These are phyloP conservation scores for Streptopelia turtur DNA, from an alignment of 2,797 vertebrate genomes.

Conservation along the genomic window DNA sequence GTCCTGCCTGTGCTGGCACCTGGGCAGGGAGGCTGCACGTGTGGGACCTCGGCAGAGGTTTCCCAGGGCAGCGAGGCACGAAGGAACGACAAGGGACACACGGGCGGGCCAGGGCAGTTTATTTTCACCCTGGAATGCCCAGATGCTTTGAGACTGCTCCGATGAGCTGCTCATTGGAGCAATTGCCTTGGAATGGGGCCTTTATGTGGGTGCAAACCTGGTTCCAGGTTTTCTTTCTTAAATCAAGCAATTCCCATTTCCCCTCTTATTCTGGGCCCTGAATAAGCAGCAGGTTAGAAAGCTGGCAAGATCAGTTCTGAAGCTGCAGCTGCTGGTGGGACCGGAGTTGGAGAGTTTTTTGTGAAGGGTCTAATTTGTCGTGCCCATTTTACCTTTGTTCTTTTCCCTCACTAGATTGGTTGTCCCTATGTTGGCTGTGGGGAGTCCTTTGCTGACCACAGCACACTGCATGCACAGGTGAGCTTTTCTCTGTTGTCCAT, in stretches of 20 bases:
- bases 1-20: not conserved
- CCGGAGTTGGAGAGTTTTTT: not conserved
- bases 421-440: conserved; percentile 96
- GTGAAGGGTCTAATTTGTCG: not conserved
- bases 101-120: not conserved
- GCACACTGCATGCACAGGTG: conserved; percentile 97
- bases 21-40: not conserved
- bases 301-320: not conserved
- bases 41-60: not conserved
- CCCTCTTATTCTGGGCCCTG: not conserved
- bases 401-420: conserved; percentile 79
- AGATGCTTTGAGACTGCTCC: not conserved
- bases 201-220: not conserved
- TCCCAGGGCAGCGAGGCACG: not conserved
- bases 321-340: not conserved
- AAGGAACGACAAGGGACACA: not conserved
- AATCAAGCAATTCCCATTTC: not conserved
- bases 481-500: not conserved
- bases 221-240: not conserved
- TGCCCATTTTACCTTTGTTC: not conserved
- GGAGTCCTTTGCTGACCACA: conserved; percentile 95
- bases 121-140: not conserved
- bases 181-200: not conserved
- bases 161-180: not conserved
- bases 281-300: not conserved